Conservation (phyloP, 2,888 invertebrate genomes). For the Portevinia maculata region DNA sequence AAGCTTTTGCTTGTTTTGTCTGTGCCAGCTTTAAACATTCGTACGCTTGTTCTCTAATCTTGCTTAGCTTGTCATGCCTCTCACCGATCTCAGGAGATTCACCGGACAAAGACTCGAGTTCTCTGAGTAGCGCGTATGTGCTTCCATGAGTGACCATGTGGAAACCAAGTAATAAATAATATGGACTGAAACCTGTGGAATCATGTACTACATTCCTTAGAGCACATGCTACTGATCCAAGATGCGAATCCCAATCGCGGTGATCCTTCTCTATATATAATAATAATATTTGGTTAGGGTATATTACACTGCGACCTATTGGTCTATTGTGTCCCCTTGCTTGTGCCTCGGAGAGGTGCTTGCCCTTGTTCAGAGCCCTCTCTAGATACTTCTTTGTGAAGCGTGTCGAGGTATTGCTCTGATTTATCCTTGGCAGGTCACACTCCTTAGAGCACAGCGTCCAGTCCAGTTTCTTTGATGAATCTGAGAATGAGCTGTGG, state of each 20-base stretch:
- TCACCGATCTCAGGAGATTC: background rate
- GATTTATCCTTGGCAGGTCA: no score
- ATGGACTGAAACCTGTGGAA: background rate
- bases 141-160: background rate
- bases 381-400: no score
- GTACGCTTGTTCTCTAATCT: background rate
- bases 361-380: no score
- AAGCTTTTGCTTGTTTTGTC: background rate
- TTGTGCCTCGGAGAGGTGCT: no score
- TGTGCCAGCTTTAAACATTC: background rate
- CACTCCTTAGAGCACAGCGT: no score
- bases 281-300: no score
- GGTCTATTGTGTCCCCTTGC: no score
- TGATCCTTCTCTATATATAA: no score
- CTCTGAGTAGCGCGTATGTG: background rate
- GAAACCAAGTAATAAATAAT: background rate
- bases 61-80: background rate
- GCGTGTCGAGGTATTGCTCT: no score
- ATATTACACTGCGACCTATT: no score
- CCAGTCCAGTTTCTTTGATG: no score
- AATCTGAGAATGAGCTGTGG: no score
- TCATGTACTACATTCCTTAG: slow-evolving; percentile 7
- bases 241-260: background rate
- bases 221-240: background rate
- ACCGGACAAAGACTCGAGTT: background rate